Conservation (phyloP, 1,140 invertebrate genomes). For the Kradibia gibbosae region DNA sequence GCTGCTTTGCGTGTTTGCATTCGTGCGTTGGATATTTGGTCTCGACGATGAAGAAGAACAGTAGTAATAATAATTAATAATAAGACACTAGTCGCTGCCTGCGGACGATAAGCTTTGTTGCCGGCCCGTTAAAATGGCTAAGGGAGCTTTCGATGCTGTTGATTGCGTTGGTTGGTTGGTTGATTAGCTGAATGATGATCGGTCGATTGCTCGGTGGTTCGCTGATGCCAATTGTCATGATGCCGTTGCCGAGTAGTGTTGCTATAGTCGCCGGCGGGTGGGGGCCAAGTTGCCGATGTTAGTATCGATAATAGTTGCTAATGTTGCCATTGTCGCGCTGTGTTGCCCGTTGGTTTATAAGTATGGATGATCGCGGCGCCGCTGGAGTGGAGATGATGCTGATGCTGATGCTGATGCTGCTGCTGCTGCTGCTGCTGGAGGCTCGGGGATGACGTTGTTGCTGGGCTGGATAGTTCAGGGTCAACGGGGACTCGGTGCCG, state of each 20-base stretch:
- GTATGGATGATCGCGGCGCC: slow-evolving; percentile 31
- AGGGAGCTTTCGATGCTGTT: slow-evolving; percentile 54
- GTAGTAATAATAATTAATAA: background rate
- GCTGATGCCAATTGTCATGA: background rate
- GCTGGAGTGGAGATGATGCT: slow-evolving; percentile 47
- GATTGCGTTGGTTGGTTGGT: slow-evolving; percentile 40
- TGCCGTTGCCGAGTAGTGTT: background rate
- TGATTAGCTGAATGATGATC: no score
- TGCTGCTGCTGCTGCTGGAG: slow-evolving; percentile 42
- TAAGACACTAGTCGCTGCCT: slow-evolving; percentile 26
- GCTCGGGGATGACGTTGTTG: slow-evolving; percentile 43
- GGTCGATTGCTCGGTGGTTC: no score
- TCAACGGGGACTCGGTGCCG: slow-evolving; percentile 72
- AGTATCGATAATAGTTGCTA: slow-evolving; percentile 50
- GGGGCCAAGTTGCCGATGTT: background rate
- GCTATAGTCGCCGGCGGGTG: background rate
- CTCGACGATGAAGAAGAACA: slow-evolving; percentile 25
- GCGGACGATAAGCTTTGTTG: background rate
- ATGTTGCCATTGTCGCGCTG: slow-evolving; percentile 15
- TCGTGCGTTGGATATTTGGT: slow-evolving; percentile 18
- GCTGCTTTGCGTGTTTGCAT: background rate
- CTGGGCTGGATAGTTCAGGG: slow-evolving; percentile 59
- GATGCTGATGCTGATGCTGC: no score
- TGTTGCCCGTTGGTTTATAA: slow-evolving; percentile 37
- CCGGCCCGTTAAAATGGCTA: slow-evolving; percentile 60